Percentiles rank a stretch among this genome's conserved stretches.
phyloP scores from a whole-genome alignment of 2,888 invertebrate species.

The Chymomyza amoena region DNA sequence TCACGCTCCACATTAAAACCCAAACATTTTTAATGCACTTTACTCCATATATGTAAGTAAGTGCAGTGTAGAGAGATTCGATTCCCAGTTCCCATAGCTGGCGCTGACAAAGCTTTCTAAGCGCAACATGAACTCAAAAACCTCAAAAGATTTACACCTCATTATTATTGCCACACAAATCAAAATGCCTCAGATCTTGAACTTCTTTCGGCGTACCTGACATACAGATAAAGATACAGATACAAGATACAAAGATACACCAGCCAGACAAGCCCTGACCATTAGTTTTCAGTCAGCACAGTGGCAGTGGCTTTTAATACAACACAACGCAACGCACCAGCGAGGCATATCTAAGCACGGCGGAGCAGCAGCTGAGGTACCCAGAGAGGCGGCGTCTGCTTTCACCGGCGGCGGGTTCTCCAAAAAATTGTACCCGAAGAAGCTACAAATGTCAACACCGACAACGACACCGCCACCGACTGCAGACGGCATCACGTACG shows the following conservation, averaged over 20 bases:
- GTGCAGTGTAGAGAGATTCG: background rate
- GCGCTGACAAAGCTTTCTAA: background rate
- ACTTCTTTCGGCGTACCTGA: background rate
- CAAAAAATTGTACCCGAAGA: constrained; percentile 49
- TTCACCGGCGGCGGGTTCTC: constrained; percentile 32
- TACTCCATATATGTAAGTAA: too few species aligned
- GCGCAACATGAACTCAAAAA: background rate
- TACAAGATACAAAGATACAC: background rate
- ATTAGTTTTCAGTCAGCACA: background rate
- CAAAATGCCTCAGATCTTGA: background rate
- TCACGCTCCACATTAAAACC: too few species aligned
- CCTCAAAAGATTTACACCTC: background rate
- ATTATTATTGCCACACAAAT: background rate
- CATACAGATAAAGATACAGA: background rate
- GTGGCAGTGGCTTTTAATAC: constrained; percentile 2
- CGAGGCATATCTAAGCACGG: background rate
- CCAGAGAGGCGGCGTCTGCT: constrained; percentile 8
- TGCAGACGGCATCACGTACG: constrained; percentile 50
- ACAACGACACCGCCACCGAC: too few species aligned
- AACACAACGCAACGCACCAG: background rate
- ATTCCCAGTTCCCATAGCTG: background rate
- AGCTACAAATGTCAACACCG: constrained; percentile 49
- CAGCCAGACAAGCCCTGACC: background rate
- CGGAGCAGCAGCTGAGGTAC: background rate
- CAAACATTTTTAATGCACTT: too few species aligned